Conservation (phyloP, 1,140 invertebrate genomes). For the Bombus fervidus region DNA sequence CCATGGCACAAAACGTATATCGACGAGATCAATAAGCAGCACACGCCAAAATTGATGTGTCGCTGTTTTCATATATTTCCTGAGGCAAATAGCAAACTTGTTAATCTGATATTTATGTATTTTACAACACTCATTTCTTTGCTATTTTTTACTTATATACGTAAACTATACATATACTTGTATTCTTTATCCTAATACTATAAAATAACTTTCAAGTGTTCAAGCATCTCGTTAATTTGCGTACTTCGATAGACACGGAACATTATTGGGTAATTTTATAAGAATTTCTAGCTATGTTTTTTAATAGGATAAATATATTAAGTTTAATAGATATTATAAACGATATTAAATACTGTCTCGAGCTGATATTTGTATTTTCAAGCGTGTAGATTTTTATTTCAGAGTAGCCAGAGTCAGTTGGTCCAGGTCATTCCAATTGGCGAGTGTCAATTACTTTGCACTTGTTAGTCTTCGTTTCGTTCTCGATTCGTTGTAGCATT, state of each 20-base stretch:
- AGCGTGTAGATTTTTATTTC: background rate
- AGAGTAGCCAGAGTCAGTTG: background rate
- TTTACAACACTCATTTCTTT: background rate
- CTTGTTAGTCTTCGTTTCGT: background rate
- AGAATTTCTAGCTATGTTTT: background rate
- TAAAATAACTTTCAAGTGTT: background rate
- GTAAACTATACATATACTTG: no score
- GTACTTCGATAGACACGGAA: background rate
- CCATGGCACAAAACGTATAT: slow-evolving; percentile 11
- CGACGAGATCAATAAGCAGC: background rate
- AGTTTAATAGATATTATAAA: background rate
- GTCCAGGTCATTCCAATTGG: background rate
- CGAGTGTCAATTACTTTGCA: background rate
- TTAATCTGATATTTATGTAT: background rate
- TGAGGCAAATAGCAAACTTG: background rate
- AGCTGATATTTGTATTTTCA: background rate
- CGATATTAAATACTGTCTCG: slow-evolving; percentile 16
- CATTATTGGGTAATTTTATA: background rate
- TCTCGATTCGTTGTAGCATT: background rate
- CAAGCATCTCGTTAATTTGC: background rate
- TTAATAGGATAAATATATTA: background rate
- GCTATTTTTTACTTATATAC: background rate
- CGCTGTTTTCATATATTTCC: background rate
- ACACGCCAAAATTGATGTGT: background rate
- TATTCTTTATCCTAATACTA: no score